phyloP scores from a whole-genome alignment of 2,888 invertebrate genomes.

The Cheilosia vernalis region DNA sequence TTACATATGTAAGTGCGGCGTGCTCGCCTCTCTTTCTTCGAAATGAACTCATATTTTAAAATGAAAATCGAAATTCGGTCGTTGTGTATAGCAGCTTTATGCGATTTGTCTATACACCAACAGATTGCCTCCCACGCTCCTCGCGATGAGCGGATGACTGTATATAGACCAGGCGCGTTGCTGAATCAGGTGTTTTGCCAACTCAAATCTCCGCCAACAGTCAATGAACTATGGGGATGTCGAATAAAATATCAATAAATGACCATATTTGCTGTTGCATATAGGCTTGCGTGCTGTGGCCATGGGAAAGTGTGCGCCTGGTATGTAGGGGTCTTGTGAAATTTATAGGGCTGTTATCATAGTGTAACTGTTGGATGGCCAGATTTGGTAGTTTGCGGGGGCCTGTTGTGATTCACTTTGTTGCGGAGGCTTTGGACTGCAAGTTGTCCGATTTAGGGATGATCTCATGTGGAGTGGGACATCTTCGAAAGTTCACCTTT shows the following conservation, averaged over 20 bases:
- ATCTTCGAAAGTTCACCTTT: constrained; percentile 37
- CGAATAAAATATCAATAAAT: constrained; percentile 58
- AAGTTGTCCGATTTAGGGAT: constrained; percentile 32
- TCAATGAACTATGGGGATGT: constrained; percentile 65
- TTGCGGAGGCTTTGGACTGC: constrained; percentile 24
- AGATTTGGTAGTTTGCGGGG: constrained; percentile 49
- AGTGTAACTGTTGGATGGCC: constrained; percentile 33
- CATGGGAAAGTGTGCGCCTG: constrained; percentile 30
- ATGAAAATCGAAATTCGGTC: constrained; percentile 63
- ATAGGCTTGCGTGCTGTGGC: not conserved
- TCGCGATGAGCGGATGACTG: constrained; percentile 32
- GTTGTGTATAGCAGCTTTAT: constrained; percentile 2
- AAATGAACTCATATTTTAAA: constrained; percentile 70
- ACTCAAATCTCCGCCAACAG: constrained; percentile 55
- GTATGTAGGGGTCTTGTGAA: constrained; percentile 31
- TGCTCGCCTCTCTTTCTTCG: constrained; percentile 20
- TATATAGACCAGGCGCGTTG: constrained; percentile 39
- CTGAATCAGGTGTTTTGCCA: constrained; percentile 56
- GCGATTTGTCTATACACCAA: constrained; percentile 49
- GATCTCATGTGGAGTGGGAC: constrained; percentile 58
- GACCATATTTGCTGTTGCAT: constrained; percentile 43
- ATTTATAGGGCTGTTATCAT: constrained; percentile 60
- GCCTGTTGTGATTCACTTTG: constrained; percentile 36
- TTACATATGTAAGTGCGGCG: not conserved
- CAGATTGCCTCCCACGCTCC: constrained; percentile 54